These are phyloP conservation scores for Oreochromis grahami DNA, from an alignment of 2,797 vertebrate genomes.

Conservation along the genomic window DNA sequence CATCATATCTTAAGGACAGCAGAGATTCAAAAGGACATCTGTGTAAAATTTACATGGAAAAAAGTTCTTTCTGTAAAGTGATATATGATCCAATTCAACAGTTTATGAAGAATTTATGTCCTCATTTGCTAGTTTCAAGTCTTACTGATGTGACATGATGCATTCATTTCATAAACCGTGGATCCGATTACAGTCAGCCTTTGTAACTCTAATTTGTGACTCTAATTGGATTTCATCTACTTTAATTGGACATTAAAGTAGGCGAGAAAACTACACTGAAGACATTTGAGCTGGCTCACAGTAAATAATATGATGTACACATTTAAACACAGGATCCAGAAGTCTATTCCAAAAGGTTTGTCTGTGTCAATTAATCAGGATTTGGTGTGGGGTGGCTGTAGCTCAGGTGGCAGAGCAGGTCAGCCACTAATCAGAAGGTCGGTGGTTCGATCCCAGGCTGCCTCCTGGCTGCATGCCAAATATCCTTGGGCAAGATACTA, in stretches of 20 bases:
- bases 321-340: not conserved
- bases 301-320: not conserved
- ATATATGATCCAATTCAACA: not conserved
- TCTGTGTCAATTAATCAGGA: not conserved
- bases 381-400: too few species aligned
- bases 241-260: not conserved
- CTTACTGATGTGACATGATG: not conserved
- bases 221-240: not conserved
- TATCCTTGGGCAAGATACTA: too few species aligned
- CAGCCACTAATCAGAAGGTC: too few species aligned
- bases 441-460: too few species aligned
- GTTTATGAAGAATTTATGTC: not conserved
- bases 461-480: too few species aligned
- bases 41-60: not conserved
- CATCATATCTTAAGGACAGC: not conserved
- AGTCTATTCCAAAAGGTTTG: rapidly evolving
- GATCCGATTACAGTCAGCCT: not conserved
- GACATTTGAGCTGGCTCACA: rapidly evolving
- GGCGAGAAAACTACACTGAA: not conserved
- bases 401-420: too few species aligned
- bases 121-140: not conserved
- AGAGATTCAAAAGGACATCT: not conserved
- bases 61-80: rapidly evolving
- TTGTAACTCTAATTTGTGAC: rapidly evolving
- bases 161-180: not conserved